Conservation (phyloP, 1,140 invertebrate species). For the Vanessa atalanta region DNA sequence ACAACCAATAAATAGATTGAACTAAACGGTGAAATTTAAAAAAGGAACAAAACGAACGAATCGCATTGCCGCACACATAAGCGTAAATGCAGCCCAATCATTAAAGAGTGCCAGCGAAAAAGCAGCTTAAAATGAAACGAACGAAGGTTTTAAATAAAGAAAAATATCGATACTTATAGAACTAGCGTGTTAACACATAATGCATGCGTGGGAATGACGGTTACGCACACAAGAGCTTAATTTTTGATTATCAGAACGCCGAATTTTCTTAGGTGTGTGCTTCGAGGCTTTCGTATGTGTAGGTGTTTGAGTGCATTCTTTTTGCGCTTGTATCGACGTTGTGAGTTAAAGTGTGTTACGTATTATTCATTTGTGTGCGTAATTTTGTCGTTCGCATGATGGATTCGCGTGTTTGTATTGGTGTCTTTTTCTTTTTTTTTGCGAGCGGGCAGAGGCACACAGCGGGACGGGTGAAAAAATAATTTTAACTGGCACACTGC, state of each 20-base stretch:
- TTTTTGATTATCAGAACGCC: conserved; percentile 79
- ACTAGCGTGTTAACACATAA: conserved; percentile 74
- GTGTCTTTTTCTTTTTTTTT: conserved; percentile 73
- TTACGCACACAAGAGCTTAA: conserved; percentile 55
- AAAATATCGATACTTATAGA: conserved; percentile 47
- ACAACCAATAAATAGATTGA: conserved; percentile 80
- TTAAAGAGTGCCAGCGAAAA: conserved; percentile 50
- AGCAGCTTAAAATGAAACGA: conserved; percentile 24
- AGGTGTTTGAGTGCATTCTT: conserved; percentile 67
- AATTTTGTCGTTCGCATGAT: conserved; percentile 71
- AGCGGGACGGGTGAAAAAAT: conserved; percentile 75
- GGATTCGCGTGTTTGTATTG: conserved; percentile 75
- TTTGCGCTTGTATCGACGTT: conserved; percentile 52
- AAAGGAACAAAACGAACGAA: conserved; percentile 79
- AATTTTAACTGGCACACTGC: conserved; percentile 79
- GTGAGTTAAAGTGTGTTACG: conserved; percentile 44
- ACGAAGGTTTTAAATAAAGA: conserved; percentile 52
- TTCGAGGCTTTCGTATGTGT: conserved; percentile 35
- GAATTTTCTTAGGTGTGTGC: conserved; percentile 60
- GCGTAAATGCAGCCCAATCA: conserved; percentile 75
- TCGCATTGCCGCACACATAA: conserved; percentile 68
- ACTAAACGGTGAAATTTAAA: conserved; percentile 81
- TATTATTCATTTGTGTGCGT: conserved; percentile 55
- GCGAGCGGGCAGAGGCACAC: conserved; percentile 56
- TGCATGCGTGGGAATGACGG: conserved; percentile 67